Percentiles rank a stretch among this genome's conserved stretches.
Conservation (phyloP, 2,797 vertebrate species). For the Lacerta agilis region DNA sequence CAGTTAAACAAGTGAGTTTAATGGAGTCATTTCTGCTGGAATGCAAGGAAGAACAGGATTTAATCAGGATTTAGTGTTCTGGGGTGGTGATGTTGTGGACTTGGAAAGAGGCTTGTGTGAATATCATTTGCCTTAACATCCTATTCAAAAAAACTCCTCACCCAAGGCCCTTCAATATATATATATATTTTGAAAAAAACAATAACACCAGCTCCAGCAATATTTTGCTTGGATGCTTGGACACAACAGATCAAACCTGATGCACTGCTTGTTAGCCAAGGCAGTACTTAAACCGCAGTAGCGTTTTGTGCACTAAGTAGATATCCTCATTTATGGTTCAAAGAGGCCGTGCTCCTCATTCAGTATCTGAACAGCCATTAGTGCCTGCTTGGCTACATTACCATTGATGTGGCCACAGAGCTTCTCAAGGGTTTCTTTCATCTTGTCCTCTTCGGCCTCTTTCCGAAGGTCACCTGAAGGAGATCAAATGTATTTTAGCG, state of each 20-base stretch:
- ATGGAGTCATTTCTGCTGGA: no score
- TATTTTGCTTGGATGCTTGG: neutral
- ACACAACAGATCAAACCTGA: neutral
- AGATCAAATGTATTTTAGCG: slow-evolving; percentile 33
- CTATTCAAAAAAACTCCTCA: neutral
- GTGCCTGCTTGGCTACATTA: slow-evolving; percentile 84
- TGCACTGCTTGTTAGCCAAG: neutral
- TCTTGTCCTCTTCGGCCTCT: slow-evolving; percentile 81
- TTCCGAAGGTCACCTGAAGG: slow-evolving; percentile 82
- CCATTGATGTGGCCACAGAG: slow-evolving; percentile 81
- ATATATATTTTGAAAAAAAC: no score
- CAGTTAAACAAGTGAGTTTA: no score
- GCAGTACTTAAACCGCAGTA: neutral
- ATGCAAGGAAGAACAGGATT: no score
- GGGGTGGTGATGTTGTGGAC: no score
- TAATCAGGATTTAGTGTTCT: no score
- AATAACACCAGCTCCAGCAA: neutral
- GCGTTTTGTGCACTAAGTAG: neutral
- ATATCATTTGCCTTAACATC: neutral
- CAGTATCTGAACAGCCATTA: slow-evolving; percentile 78
- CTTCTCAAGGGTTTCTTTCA: slow-evolving; percentile 82
- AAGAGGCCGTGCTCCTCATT: slow-evolving; percentile 36
- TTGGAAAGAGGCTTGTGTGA: no score
- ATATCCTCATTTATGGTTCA: neutral
- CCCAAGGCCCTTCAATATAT: neutral